A percentile compares a stretch with the other conserved stretches of the same genome.
These are phyloP conservation scores for Arbacia lixula DNA, from an alignment of 53 echinoderm and acorn worm species.

Conservation along the genomic window DNA sequence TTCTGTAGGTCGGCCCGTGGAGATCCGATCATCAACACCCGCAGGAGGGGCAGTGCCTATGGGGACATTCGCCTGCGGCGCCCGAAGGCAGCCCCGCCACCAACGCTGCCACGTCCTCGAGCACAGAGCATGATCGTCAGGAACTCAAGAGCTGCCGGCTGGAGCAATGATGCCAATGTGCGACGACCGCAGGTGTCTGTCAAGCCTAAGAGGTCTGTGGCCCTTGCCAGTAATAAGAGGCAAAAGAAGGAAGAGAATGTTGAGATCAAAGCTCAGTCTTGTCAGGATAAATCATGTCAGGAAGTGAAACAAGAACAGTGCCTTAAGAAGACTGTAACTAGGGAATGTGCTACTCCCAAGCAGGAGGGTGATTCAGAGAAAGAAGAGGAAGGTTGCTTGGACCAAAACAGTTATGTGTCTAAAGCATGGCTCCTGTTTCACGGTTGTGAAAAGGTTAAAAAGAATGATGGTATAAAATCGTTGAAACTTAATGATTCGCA, in stretches of 20 bases:
- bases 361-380: not conserved
- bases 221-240: not conserved
- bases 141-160: conserved; percentile 15
- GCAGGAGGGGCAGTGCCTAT: conserved; percentile 50
- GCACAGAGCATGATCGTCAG: conserved; percentile 43
- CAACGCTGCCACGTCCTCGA: conserved; percentile 50
- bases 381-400: conserved; percentile 11
- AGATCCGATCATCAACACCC: conserved; percentile 27
- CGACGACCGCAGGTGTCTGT: conserved; percentile 10
- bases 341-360: not conserved
- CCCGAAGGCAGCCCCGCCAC: conserved; percentile 27
- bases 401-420: conserved; percentile 48
- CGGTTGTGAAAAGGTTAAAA: conserved; percentile 21
- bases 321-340: conserved; percentile 9
- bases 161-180: conserved; percentile 5
- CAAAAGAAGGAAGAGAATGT: not conserved
- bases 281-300: conserved; percentile 21
- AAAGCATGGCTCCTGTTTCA: conserved; percentile 26
- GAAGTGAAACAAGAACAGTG: conserved; percentile 13
- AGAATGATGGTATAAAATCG: not conserved
- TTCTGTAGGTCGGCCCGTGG: conserved; percentile 40
- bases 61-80: conserved; percentile 36
- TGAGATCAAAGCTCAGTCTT: not conserved
- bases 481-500: not conserved
- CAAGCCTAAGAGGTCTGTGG: conserved; percentile 22